A percentile compares a stretch with the other conserved stretches of the same genome.
phyloP scores from a whole-genome alignment of 1,140 invertebrate species.

The Drosophila bipectinata region DNA sequence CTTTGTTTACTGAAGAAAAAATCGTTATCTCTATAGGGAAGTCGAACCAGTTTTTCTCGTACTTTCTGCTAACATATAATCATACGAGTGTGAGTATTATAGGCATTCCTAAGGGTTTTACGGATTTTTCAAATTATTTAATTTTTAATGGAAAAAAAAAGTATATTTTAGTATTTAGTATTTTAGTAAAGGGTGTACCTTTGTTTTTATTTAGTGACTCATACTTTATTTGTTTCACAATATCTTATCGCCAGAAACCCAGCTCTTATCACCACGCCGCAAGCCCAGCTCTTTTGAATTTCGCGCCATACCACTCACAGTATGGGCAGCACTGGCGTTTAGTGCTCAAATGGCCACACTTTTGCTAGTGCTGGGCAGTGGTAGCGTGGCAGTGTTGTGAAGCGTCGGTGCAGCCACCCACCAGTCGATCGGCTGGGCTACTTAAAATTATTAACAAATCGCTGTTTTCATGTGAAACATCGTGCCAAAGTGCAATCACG shows the following conservation, averaged over 20 bases:
- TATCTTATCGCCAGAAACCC: not conserved
- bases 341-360: not conserved
- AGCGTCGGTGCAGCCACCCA: not conserved
- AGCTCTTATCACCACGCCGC: not conserved
- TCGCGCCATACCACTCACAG: not conserved
- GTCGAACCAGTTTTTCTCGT: not conserved
- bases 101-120: no score
- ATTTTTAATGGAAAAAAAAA: no score
- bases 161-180: not conserved
- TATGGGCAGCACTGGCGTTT: not conserved
- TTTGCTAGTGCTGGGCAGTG: not conserved
- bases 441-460: constrained; percentile 35
- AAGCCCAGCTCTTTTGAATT: not conserved
- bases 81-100: not conserved
- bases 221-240: not conserved
- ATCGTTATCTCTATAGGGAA: not conserved
- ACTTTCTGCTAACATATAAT: not conserved
- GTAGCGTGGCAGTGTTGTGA: not conserved
- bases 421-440: constrained; percentile 5
- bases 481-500: constrained; percentile 25
- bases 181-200: not conserved
- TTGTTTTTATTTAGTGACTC: not conserved
- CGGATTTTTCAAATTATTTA: no score
- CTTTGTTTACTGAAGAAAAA: not conserved
- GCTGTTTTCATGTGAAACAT: constrained; percentile 31